These are phyloP conservation scores for Mechanitis messenoides DNA, from an alignment of 2,888 invertebrate species.

Conservation along the genomic window DNA sequence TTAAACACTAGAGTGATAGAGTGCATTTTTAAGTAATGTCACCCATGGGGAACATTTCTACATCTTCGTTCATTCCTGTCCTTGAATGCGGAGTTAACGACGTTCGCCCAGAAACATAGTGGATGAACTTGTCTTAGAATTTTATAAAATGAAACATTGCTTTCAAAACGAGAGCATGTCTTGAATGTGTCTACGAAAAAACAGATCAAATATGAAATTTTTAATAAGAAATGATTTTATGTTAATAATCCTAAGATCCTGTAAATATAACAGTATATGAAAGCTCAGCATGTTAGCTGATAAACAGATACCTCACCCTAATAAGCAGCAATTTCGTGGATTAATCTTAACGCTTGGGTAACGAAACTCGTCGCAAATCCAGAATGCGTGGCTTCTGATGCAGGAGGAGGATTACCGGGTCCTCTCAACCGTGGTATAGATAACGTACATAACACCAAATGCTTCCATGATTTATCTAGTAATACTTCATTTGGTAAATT, in stretches of 20 bases:
- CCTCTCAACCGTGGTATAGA: slow-evolving; percentile 48
- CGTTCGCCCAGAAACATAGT: slow-evolving; percentile 24
- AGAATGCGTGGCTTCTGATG: slow-evolving; percentile 49
- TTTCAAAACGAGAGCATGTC: neutral
- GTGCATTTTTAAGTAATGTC: slow-evolving; percentile 37
- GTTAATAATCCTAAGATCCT: no score
- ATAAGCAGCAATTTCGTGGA: slow-evolving; percentile 36
- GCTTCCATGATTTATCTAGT: slow-evolving; percentile 29
- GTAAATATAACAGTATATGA: neutral
- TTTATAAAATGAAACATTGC: slow-evolving; percentile 2
- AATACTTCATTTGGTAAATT: neutral
- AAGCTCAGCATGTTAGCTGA: slow-evolving; percentile 6
- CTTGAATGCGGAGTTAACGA: slow-evolving; percentile 63
- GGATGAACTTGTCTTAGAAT: slow-evolving; percentile 12
- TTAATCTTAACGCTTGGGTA: slow-evolving; percentile 52
- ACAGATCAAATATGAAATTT: neutral
- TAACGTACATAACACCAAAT: slow-evolving; percentile 44
- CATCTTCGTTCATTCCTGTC: slow-evolving; percentile 61
- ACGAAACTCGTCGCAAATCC: slow-evolving; percentile 50
- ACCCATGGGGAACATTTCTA: slow-evolving; percentile 45
- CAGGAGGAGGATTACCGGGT: slow-evolving; percentile 54
- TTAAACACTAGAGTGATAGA: slow-evolving; percentile 39
- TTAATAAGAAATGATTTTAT: no score
- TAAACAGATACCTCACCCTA: slow-evolving; percentile 21
- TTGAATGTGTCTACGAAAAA: neutral